Conservation (phyloP, 64 coral and sea anemone genomes). For the Acropora yongei region DNA sequence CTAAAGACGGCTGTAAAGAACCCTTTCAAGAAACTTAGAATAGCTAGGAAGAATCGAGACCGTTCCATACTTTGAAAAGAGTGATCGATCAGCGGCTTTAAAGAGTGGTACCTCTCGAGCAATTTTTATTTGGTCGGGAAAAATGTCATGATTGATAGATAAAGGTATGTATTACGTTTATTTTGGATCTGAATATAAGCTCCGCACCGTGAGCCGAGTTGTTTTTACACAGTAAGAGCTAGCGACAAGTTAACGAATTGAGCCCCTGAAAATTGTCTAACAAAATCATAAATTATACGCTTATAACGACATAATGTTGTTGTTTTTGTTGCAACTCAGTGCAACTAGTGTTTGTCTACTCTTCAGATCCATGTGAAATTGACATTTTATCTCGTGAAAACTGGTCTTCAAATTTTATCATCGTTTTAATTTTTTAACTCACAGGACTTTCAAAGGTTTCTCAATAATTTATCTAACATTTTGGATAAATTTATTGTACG, state of each 20-base stretch:
- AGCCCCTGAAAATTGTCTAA: neutral
- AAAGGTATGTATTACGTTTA: neutral
- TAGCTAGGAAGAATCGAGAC: no score
- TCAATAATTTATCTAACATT: no score
- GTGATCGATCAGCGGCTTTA: no score
- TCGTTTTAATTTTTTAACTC: neutral
- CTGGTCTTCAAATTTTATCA: conserved; percentile 1
- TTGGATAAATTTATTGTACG: no score
- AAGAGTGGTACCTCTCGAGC: no score
- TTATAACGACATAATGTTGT: neutral
- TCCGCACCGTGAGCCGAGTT: neutral
- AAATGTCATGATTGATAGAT: no score
- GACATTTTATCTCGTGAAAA: neutral
- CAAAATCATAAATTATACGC: neutral
- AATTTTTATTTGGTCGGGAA: no score
- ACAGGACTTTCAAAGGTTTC: neutral
- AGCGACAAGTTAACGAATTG: neutral
- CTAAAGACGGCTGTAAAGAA: no score
- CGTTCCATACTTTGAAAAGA: no score
- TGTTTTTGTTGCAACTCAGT: neutral
- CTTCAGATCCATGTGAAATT: neutral
- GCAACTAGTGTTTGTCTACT: neutral
- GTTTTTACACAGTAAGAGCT: neutral
- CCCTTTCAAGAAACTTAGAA: no score
- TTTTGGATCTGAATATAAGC: neutral